Percentiles rank a stretch among this genome's conserved stretches.
phyloP scores from a whole-genome alignment of 2,113 vertebrate species.

The Megaceryle torquata region DNA sequence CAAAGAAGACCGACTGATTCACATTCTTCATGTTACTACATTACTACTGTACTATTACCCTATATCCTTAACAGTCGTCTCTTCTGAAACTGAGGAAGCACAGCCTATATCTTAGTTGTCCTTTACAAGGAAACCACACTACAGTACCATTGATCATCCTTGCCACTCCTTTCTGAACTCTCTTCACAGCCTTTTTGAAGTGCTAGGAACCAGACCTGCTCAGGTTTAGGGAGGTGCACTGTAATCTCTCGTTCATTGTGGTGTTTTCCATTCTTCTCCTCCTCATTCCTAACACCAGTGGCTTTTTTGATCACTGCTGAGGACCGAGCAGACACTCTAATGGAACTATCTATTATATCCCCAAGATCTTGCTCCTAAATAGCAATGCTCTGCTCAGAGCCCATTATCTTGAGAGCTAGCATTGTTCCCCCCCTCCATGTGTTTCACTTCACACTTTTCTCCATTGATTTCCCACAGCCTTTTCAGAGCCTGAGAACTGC shows the following conservation, averaged over 20 bases:
- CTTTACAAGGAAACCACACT: not conserved
- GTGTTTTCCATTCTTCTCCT: not conserved
- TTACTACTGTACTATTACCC: not conserved
- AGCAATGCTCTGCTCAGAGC: not conserved
- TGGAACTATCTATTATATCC: not conserved
- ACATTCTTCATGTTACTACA: not conserved
- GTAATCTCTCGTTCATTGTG: fast-evolving
- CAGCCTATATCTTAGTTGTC: not conserved
- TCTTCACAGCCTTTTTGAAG: not conserved
- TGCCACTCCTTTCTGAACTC: not conserved
- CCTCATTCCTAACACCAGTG: not conserved
- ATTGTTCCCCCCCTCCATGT: not conserved
- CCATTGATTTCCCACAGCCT: not conserved
- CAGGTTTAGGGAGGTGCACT: not conserved
- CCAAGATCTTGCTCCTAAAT: not conserved
- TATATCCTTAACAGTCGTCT: not conserved
- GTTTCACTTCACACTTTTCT: not conserved
- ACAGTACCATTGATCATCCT: not conserved
- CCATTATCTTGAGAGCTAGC: not conserved
- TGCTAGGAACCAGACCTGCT: not conserved
- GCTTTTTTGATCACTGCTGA: not conserved
- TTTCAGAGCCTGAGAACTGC: not conserved
- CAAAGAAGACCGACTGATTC: not conserved
- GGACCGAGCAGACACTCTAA: not conserved
- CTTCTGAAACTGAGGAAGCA: not conserved